Evolutionary conservation across 2,113 vertebrate genomes (phyloP).

Genomic region (Corynorhinus townsendii): DNA sequence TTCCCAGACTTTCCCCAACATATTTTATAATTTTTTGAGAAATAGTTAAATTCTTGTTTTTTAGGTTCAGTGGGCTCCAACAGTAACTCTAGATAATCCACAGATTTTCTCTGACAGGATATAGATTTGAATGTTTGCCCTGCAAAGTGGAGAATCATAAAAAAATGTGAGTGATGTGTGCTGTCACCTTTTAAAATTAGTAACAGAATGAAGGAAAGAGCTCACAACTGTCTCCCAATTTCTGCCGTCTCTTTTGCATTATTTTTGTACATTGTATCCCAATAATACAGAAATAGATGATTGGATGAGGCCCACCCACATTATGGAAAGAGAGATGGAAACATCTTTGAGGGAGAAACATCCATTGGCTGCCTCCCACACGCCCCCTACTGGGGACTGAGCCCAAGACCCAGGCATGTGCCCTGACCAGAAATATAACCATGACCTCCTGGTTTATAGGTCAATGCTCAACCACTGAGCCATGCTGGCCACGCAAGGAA

Average conservation of each 20-base stretch:
- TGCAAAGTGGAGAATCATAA: background rate
- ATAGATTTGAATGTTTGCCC: background rate
- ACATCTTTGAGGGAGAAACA: no score
- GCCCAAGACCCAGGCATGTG: no score
- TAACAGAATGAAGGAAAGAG: background rate
- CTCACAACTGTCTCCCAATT: background rate
- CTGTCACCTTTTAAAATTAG: background rate
- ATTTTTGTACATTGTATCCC: background rate
- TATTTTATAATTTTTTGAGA: slow-evolving; percentile 9
- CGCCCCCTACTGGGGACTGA: no score
- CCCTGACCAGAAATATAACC: no score
- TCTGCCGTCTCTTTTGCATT: background rate
- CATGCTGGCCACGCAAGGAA: background rate
- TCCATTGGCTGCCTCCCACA: no score
- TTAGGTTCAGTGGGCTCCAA: background rate
- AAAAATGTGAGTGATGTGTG: background rate
- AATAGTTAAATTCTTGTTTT: background rate
- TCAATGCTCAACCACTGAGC: no score
- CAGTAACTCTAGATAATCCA: background rate
- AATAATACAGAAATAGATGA: background rate
- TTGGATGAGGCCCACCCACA: no score
- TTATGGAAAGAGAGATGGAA: no score
- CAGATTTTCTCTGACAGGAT: background rate
- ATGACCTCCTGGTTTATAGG: no score
- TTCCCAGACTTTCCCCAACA: background rate